These are phyloP conservation scores for Peromyscus melanophrys DNA, from an alignment of 2,797 vertebrate genomes.

Conservation along the genomic window DNA sequence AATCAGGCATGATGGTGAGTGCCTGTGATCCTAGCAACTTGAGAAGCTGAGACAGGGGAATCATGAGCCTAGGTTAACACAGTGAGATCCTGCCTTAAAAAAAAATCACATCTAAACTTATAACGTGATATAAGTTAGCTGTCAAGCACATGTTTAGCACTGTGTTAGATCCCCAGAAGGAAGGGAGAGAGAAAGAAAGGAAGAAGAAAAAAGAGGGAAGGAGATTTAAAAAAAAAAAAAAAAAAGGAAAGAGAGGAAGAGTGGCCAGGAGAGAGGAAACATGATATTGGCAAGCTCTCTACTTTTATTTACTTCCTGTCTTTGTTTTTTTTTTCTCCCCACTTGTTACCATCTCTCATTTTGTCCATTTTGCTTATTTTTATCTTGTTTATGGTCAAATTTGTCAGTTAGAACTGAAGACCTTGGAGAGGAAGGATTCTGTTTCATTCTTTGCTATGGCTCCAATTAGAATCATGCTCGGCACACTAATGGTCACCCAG, in stretches of 20 bases:
- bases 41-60: not conserved
- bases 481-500: not conserved
- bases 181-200: not conserved
- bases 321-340: not conserved
- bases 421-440: not conserved
- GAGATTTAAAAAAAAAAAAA: too few relatives aligned
- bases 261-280: not conserved
- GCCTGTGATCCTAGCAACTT: not conserved
- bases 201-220: rapidly evolving
- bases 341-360: not conserved
- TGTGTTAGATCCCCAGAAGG: not conserved
- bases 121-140: not conserved
- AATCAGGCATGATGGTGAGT: not conserved
- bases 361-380: constrained; percentile 4
- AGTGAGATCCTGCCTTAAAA: not conserved
- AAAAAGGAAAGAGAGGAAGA: too few relatives aligned
- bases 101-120: not conserved
- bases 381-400: not conserved
- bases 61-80: not conserved
- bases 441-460: not conserved
- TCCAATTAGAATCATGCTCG: not conserved
- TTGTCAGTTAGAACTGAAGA: not conserved
- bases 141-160: not conserved
- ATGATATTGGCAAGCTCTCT: not conserved
- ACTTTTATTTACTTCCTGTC: not conserved